These are phyloP conservation scores for Palythoa grandiflora DNA, from an alignment of 92 coral and sea anemone species.

Conservation along the genomic window DNA sequence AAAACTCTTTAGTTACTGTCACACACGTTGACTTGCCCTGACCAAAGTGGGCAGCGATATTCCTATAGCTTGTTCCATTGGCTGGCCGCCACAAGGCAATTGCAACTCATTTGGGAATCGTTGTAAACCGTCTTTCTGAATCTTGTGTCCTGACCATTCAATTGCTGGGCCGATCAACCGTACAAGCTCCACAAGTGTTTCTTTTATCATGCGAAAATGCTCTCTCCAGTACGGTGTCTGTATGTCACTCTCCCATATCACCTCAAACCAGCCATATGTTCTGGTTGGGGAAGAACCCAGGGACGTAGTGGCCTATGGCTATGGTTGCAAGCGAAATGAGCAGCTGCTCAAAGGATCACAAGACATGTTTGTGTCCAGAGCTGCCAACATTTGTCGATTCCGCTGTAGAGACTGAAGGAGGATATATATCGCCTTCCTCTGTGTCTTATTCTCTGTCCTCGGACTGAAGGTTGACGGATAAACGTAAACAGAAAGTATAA, in stretches of 20 bases:
- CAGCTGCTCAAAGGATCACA: constrained; percentile 22
- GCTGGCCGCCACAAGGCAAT: constrained; percentile 78
- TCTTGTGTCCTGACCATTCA: constrained; percentile 37
- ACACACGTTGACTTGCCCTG: too few relatives aligned
- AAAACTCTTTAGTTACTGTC: too few relatives aligned
- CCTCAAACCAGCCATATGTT: not conserved
- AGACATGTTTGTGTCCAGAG: constrained; percentile 26
- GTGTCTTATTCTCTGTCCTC: constrained; percentile 10
- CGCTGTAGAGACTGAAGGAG: constrained; percentile 24
- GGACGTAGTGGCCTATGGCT: constrained; percentile 18
- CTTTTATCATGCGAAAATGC: constrained; percentile 58
- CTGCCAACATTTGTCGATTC: constrained; percentile 22
- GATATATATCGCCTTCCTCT: constrained; percentile 1
- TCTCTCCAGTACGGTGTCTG: constrained; percentile 1
- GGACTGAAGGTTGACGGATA: constrained; percentile 17
- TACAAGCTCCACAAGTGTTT: constrained; percentile 67
- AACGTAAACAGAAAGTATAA: constrained; percentile 17
- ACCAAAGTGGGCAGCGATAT: constrained; percentile 25
- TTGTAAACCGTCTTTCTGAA: too few relatives aligned
- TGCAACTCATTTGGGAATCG: constrained; percentile 67
- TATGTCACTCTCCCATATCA: not conserved
- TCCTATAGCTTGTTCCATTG: constrained; percentile 64
- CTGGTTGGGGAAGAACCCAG: not conserved
- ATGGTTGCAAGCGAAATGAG: constrained; percentile 2
- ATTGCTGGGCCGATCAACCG: constrained; percentile 57